These are phyloP conservation scores for Eupithecia exiguata DNA, from an alignment of 2,888 invertebrate species.

Conservation along the genomic window DNA sequence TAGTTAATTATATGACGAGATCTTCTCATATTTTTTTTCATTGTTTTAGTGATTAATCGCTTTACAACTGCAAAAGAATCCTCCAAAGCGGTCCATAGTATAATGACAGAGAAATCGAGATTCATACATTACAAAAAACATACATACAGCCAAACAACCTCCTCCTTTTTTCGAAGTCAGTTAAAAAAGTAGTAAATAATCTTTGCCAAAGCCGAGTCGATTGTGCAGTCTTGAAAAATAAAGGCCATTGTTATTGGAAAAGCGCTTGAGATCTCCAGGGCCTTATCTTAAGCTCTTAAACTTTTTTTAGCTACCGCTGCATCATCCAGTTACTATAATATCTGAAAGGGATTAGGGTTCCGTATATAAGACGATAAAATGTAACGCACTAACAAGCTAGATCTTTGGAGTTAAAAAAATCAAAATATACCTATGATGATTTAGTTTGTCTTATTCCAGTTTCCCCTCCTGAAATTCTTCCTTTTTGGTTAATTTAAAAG, in stretches of 20 bases:
- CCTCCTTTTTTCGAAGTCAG: no score
- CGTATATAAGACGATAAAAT: background rate
- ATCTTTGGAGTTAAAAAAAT: background rate
- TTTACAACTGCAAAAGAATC: no score
- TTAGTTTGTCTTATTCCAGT: no score
- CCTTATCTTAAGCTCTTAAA: conserved; percentile 2
- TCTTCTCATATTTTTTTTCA: no score
- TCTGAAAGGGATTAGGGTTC: background rate
- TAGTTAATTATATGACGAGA: no score
- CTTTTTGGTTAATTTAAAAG: no score
- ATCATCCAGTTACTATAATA: conserved; percentile 1
- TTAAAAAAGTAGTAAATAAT: background rate
- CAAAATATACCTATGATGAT: background rate
- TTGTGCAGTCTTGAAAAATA: background rate
- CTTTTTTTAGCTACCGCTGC: background rate
- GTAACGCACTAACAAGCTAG: background rate
- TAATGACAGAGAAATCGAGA: background rate
- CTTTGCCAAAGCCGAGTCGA: background rate
- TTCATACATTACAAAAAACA: background rate
- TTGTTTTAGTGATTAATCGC: no score
- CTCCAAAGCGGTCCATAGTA: no score
- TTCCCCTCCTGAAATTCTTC: no score
- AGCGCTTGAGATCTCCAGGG: conserved; percentile 17
- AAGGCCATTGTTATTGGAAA: conserved; percentile 5
- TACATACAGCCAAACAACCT: background rate